Evolutionary conservation across 30 jellyfish, hydroid and myxozoan species (phyloP).

Genomic region (Aurelia aurita): DNA sequence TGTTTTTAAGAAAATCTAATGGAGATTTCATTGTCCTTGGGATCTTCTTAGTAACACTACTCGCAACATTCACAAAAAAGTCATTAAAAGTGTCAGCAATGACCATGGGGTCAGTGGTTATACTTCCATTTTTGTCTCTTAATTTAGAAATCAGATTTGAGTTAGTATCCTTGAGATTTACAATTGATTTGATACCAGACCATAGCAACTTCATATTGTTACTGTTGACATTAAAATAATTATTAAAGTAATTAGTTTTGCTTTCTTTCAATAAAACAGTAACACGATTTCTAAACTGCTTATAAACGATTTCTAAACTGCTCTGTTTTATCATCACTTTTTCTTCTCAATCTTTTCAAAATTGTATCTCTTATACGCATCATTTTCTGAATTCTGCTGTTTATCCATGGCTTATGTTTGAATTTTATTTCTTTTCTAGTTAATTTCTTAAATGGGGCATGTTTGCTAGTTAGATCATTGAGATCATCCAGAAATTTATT

Average conservation of each 20-base stretch:
- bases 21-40: too few species aligned
- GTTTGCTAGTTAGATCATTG: too few species aligned
- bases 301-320: too few species aligned
- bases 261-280: constrained; percentile 13
- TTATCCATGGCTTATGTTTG: constrained; percentile 39
- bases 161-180: background rate
- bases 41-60: too few species aligned
- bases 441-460: constrained; percentile 7
- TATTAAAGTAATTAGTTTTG: constrained; percentile 34
- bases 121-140: background rate
- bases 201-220: too few species aligned
- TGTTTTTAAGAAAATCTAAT: too few species aligned
- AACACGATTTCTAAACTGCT: constrained; percentile 36
- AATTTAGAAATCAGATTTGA: background rate
- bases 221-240: background rate
- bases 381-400: too few species aligned
- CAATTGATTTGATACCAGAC: too few species aligned
- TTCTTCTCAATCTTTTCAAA: constrained; percentile 3
- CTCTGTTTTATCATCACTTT: too few species aligned
- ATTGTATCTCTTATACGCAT: constrained; percentile 21
- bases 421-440: constrained; percentile 19
- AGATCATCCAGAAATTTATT: too few species aligned
- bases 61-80: too few species aligned
- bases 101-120: background rate
- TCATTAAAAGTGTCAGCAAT: background rate